Conservation (phyloP, 2,797 vertebrate species). For the Tenualosa thibaudeaui region DNA sequence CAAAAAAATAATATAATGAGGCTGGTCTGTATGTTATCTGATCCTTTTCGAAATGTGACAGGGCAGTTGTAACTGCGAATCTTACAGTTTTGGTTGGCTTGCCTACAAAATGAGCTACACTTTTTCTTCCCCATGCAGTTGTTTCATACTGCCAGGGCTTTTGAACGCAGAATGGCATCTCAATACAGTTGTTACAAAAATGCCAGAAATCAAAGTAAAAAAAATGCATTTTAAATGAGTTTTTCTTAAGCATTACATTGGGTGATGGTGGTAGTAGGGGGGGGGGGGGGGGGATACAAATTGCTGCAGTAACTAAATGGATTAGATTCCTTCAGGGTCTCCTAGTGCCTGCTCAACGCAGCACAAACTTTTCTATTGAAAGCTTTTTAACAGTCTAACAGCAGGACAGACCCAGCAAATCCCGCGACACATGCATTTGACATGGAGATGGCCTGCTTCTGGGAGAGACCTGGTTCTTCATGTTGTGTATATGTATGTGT, state of each 20-base stretch:
- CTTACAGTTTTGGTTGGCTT: background rate
- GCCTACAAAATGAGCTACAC: background rate
- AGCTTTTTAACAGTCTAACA: no score
- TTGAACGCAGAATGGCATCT: background rate
- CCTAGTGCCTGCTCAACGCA: background rate
- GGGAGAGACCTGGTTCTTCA: no score
- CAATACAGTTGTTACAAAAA: background rate
- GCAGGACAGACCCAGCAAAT: no score
- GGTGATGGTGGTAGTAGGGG: background rate
- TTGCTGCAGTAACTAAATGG: background rate
- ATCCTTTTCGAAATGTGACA: background rate
- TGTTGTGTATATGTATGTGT: conserved; percentile 33
- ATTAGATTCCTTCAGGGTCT: background rate
- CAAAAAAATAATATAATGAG: background rate
- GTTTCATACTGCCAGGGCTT: background rate
- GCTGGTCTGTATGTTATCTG: background rate
- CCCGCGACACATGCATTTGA: no score
- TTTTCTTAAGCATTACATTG: background rate
- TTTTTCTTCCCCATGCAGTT: background rate
- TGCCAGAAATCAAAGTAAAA: background rate
- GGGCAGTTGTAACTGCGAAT: background rate
- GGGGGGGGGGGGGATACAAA: background rate
- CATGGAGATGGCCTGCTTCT: no score
- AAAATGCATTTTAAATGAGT: background rate
- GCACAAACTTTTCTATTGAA: no score